Evolutionary conservation across 2,888 invertebrate species (phyloP).

Genomic region (Lissocephala sabroskyi): DNA sequence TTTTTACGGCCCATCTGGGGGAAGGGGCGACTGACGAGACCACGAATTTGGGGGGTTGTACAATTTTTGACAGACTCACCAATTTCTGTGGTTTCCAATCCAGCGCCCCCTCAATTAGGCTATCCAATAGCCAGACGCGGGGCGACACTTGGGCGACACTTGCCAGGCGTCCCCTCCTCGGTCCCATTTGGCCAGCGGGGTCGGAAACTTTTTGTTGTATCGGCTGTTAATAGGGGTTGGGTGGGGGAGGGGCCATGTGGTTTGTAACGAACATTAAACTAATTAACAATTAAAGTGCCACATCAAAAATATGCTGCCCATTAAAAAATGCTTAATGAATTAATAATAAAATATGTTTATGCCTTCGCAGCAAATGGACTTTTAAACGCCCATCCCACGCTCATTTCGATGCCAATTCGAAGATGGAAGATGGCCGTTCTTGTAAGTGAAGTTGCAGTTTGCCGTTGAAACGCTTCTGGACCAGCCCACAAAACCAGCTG

Average conservation of each 20-base stretch:
- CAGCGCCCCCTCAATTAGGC: slow-evolving; percentile 62
- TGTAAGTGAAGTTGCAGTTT: too few species aligned
- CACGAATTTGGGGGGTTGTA: slow-evolving; percentile 3
- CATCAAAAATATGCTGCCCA: slow-evolving; percentile 51
- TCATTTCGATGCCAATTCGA: too few species aligned
- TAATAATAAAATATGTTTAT: slow-evolving; percentile 59
- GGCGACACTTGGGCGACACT: slow-evolving; percentile 53
- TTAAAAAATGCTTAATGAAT: slow-evolving; percentile 60
- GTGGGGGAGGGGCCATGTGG: slow-evolving; percentile 45
- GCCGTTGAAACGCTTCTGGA: too few species aligned
- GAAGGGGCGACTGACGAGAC: slow-evolving; percentile 24
- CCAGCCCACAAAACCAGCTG: too few species aligned
- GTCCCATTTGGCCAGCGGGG: not conserved
- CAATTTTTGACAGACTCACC: slow-evolving; percentile 18
- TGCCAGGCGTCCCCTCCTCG: slow-evolving; percentile 4
- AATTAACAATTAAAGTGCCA: slow-evolving; percentile 61
- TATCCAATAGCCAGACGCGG: slow-evolving; percentile 54
- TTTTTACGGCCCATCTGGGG: slow-evolving; percentile 36
- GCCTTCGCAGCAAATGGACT: slow-evolving; percentile 12
- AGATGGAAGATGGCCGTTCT: too few species aligned
- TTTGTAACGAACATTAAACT: slow-evolving; percentile 55
- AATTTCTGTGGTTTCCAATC: slow-evolving; percentile 62
- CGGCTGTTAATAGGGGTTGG: not conserved
- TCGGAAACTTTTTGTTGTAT: too few species aligned
- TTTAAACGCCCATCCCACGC: slow-evolving; percentile 20